Evolutionary conservation across 2,797 vertebrate genomes (phyloP).

Genomic region (Anomalospiza imberbis): DNA sequence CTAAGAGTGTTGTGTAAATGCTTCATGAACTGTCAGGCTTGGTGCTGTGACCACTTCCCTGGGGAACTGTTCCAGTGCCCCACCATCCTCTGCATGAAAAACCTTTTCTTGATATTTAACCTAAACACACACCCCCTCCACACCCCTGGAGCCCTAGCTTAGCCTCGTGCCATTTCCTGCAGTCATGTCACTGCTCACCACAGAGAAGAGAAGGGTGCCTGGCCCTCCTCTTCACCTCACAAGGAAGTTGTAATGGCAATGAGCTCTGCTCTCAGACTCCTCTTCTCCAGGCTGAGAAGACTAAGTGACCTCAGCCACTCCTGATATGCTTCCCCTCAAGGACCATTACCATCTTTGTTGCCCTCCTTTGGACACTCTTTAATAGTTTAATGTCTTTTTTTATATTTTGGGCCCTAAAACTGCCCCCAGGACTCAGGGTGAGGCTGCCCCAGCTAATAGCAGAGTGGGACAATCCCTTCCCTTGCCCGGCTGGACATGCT

Average conservation of each 20-base stretch:
- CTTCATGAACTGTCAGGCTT: background rate
- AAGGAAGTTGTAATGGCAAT: background rate
- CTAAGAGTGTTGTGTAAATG: background rate
- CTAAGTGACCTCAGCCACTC: rapidly evolving
- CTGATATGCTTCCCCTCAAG: rapidly evolving
- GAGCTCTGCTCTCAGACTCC: background rate
- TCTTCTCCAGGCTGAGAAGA: background rate
- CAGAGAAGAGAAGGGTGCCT: background rate
- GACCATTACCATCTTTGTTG: rapidly evolving
- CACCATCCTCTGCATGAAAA: background rate
- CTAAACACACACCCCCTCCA: background rate
- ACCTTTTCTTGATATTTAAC: background rate
- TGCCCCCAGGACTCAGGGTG: rapidly evolving
- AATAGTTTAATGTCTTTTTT: background rate
- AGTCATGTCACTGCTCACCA: background rate
- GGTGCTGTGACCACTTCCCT: background rate
- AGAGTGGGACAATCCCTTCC: rapidly evolving
- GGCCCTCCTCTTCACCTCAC: background rate
- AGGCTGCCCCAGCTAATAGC: rapidly evolving
- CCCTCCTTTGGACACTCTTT: background rate
- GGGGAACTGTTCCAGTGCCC: background rate
- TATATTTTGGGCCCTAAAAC: background rate
- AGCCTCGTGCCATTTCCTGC: background rate
- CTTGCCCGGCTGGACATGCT: rapidly evolving
- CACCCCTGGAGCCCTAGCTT: background rate